These are phyloP conservation scores for Phataginus tricuspis DNA, from an alignment of 2,797 vertebrate species.

Conservation along the genomic window DNA sequence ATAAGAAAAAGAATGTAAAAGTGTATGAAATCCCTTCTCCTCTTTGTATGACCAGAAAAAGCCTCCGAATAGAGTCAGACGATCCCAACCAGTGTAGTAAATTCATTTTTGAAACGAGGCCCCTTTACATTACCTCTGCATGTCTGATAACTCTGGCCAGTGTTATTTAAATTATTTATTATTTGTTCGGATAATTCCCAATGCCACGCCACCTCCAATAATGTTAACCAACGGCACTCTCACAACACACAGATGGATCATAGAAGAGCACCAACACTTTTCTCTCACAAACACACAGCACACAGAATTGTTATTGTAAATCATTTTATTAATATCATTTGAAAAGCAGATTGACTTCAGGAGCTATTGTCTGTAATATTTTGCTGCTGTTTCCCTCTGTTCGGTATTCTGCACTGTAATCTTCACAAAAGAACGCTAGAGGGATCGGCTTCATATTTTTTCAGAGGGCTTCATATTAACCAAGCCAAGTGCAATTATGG, in stretches of 20 bases:
- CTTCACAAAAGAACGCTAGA: slow-evolving; percentile 85
- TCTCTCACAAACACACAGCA: not conserved
- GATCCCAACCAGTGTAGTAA: not conserved
- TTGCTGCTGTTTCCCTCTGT: not conserved
- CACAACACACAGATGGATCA: not conserved
- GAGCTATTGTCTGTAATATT: not conserved
- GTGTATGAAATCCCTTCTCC: slow-evolving; percentile 14
- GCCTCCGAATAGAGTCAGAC: not conserved
- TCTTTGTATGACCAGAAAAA: slow-evolving; percentile 17
- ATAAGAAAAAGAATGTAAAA: slow-evolving; percentile 30
- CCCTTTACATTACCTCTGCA: not conserved
- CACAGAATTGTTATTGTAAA: not conserved
- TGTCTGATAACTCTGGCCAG: not conserved
- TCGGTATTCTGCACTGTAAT: slow-evolving; percentile 40
- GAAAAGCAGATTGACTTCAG: slow-evolving; percentile 29
- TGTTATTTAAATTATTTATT: slow-evolving; percentile 50
- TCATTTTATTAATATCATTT: slow-evolving; percentile 42
- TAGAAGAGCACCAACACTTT: not conserved
- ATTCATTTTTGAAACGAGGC: slow-evolving; percentile 47
- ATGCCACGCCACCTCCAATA: not conserved
- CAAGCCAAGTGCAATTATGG: slow-evolving; percentile 74
- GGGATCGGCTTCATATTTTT: slow-evolving; percentile 84
- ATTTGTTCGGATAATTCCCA: slow-evolving; percentile 33
- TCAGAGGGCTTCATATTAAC: slow-evolving; percentile 22
- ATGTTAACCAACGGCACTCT: not conserved